These are phyloP conservation scores for Laupala kohalensis DNA, from an alignment of 1,140 invertebrate genomes.

Conservation along the genomic window DNA sequence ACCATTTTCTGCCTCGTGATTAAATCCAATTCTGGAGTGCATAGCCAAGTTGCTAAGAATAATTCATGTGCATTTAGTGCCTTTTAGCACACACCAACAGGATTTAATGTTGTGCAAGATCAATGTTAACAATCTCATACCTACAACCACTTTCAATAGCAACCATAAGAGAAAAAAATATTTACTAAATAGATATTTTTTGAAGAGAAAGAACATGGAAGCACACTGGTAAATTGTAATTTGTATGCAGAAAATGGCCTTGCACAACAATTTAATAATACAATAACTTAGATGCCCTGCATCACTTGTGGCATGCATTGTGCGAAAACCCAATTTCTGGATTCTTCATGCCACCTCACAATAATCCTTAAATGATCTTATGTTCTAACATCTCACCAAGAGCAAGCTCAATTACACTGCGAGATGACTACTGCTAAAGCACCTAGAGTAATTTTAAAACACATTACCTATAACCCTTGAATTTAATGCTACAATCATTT, in stretches of 20 bases:
- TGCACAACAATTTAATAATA: neutral
- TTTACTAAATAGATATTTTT: neutral
- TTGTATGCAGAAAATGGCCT: neutral
- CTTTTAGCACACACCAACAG: too few relatives aligned
- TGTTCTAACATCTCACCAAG: neutral
- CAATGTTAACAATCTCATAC: too few relatives aligned
- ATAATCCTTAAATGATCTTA: neutral
- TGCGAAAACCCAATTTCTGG: neutral
- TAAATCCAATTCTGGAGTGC: neutral
- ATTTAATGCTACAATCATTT: neutral
- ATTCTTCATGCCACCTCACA: neutral
- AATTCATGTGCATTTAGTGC: neutral
- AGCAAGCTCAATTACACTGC: neutral
- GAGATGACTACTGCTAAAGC: neutral
- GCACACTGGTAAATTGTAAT: neutral
- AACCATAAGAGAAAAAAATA: neutral
- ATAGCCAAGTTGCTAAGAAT: neutral
- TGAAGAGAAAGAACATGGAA: neutral
- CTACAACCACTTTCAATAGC: too few relatives aligned
- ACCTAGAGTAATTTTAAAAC: neutral
- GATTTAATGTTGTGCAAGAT: too few relatives aligned
- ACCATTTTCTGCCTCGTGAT: neutral
- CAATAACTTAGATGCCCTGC: neutral
- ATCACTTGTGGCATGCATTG: neutral
- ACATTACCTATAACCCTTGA: neutral